These are phyloP conservation scores for Lytechinus variegatus DNA, from an alignment of 35 echinoderm and acorn worm genomes.

Conservation along the genomic window DNA sequence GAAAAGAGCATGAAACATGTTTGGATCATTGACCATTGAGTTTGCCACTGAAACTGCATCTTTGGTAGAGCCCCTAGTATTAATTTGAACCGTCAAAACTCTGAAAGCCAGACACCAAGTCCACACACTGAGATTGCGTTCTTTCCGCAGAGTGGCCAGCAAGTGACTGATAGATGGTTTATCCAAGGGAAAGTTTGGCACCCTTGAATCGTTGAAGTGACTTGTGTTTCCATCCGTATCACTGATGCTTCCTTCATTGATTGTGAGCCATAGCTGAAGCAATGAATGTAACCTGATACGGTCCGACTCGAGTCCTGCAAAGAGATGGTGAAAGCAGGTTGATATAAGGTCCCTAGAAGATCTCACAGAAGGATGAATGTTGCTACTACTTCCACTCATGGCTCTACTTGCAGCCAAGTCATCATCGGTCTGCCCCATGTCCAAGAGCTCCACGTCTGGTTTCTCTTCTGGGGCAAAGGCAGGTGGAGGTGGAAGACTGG, in stretches of 20 bases:
- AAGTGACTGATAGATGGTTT: conserved; percentile 70
- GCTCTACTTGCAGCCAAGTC: conserved; percentile 43
- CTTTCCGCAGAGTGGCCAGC: conserved; percentile 66
- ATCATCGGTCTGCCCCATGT: conserved; percentile 40
- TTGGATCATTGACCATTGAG: conserved; percentile 72
- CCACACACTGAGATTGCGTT: conserved; percentile 69
- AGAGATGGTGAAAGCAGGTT: conserved; percentile 87
- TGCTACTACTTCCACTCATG: conserved; percentile 39
- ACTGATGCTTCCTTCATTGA: conserved; percentile 58
- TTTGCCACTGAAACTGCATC: conserved; percentile 67
- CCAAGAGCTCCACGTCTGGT: conserved; percentile 18
- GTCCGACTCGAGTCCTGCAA: conserved; percentile 60
- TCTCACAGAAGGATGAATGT: neutral
- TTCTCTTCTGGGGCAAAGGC: neutral
- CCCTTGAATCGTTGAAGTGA: conserved; percentile 62
- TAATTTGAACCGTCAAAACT: conserved; percentile 69
- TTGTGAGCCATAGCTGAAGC: conserved; percentile 74
- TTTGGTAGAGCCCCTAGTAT: conserved; percentile 55
- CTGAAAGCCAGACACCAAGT: conserved; percentile 93
- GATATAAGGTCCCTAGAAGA: conserved; percentile 77
- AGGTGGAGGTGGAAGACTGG: conserved; percentile 52
- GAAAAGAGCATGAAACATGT: conserved; percentile 72
- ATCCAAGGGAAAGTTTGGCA: conserved; percentile 77
- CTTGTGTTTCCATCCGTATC: conserved; percentile 61
- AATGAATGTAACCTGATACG: conserved; percentile 53